Evolutionary conservation across 2,113 vertebrate species (phyloP).

Genomic region (rat (Rattus norvegicus)): GRCr8 NC_086028.1:28015501-28016000

Average conservation of each 20-base stretch:
- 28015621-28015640: background rate
- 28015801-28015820: background rate
- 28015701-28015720: background rate
- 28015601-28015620: background rate
- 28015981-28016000: background rate
- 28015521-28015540: background rate
- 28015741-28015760: background rate
- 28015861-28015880: background rate
- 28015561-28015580: background rate
- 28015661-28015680: background rate
- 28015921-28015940: constrained; percentile 8
- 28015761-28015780: background rate
- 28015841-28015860: background rate
- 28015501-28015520: background rate
- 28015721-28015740: background rate
- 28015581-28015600: background rate
- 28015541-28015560: background rate
- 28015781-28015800: background rate
- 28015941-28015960: background rate
- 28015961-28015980: background rate
- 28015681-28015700: background rate
- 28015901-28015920: background rate
- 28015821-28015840: constrained; percentile 7
- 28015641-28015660: background rate
- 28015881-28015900: background rate